A percentile compares a stretch with the other conserved stretches of the same genome.
Evolutionary conservation across 2,888 invertebrate genomes (phyloP).

Genomic region (Pachymerium ferrugineum): DNA sequence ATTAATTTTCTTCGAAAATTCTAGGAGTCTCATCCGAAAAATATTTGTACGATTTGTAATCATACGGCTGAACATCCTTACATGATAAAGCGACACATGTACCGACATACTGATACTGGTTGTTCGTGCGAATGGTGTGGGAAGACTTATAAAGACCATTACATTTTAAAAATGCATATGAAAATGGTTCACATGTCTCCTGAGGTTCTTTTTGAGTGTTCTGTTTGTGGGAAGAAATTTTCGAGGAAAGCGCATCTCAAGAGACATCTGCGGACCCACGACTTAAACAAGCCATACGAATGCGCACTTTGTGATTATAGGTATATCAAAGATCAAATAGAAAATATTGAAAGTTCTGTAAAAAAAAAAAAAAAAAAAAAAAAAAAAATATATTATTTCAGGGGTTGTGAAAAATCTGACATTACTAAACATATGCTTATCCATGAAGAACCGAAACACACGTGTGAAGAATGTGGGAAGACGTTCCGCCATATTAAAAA

Average conservation of each 20-base stretch:
- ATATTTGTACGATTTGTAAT: constrained; percentile 46
- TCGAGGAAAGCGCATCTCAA: constrained; percentile 49
- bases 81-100: constrained; percentile 48
- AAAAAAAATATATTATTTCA: too few relatives aligned
- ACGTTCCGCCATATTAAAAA: constrained; percentile 49
- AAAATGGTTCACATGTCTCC: constrained; percentile 50
- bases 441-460: constrained; percentile 48
- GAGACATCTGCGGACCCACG: constrained; percentile 48
- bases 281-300: constrained; percentile 47
- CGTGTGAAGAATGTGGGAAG: constrained; percentile 48
- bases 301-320: constrained; percentile 48
- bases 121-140: constrained; percentile 48
- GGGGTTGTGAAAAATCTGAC: constrained; percentile 49
- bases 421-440: constrained; percentile 48
- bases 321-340: too few relatives aligned
- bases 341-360: too few relatives aligned
- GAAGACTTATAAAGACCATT: constrained; percentile 49
- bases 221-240: constrained; percentile 47
- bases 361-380: not conserved
- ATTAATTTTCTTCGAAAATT: too few relatives aligned
- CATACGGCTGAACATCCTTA: constrained; percentile 48
- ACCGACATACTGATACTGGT: constrained; percentile 45
- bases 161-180: constrained; percentile 49
- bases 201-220: constrained; percentile 47
- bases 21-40: constrained; percentile 46